Evolutionary conservation across 2,113 vertebrate species (phyloP).

Genomic region (Ceratotherium simum): DNA sequence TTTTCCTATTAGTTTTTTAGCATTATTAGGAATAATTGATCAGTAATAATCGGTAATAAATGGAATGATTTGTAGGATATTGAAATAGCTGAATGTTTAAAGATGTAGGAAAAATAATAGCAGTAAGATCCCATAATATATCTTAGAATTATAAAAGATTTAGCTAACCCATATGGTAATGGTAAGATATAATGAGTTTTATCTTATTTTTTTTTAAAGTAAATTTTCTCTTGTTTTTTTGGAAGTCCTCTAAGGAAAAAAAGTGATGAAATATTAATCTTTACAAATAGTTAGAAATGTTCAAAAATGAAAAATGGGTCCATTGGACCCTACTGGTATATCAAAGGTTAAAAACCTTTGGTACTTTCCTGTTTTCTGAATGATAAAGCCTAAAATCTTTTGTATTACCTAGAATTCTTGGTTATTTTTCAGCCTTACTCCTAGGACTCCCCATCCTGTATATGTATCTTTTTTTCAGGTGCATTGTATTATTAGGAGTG

Average conservation of each 20-base stretch:
- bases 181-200: background rate
- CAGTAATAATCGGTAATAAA: background rate
- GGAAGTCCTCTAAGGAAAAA: background rate
- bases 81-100: background rate
- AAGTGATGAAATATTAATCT: background rate
- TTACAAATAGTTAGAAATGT: slow-evolving; percentile 7
- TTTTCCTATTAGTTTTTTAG: background rate
- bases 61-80: background rate
- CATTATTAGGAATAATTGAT: background rate
- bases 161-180: background rate
- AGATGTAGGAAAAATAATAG: background rate
- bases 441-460: background rate
- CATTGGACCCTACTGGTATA: background rate
- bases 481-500: background rate
- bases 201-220: background rate
- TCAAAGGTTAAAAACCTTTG: background rate
- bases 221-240: background rate
- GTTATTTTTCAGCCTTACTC: background rate
- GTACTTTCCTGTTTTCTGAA: background rate
- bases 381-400: background rate
- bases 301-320: background rate
- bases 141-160: slow-evolving; percentile 31
- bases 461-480: background rate
- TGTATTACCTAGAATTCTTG: background rate
- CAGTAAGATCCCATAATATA: background rate